Conservation (phyloP, 2,113 vertebrate genomes). For the Athene cunicularia region DNA sequence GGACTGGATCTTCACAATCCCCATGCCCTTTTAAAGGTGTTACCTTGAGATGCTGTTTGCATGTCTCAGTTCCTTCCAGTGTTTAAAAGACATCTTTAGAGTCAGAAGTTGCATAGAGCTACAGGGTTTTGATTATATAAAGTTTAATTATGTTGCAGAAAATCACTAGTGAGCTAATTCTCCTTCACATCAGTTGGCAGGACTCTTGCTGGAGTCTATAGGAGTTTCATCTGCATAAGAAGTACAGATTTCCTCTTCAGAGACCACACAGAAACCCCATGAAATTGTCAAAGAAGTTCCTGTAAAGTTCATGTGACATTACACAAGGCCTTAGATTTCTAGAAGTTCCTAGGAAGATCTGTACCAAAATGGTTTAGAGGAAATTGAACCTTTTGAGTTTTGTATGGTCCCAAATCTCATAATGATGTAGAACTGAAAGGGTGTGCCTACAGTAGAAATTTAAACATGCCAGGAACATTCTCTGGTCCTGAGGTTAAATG, state of each 20-base stretch:
- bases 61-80: neutral
- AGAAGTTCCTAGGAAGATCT: neutral
- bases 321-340: neutral
- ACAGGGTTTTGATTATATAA: neutral
- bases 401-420: neutral
- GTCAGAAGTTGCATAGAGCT: neutral
- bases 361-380: neutral
- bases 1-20: neutral
- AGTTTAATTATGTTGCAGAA: neutral
- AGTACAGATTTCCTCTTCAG: neutral
- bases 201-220: neutral
- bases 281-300: neutral
- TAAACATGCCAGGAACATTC: neutral
- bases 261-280: neutral
- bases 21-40: neutral
- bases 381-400: neutral
- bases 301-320: neutral
- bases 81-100: neutral
- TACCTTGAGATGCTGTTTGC: neutral
- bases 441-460: neutral
- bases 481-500: neutral
- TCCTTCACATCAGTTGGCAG: neutral
- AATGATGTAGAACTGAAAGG: neutral
- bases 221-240: neutral
- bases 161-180: neutral